Base-by-base conservation (phyloP, 2,797 vertebrate species). In the Pogoniulus pusillus region DNA sequence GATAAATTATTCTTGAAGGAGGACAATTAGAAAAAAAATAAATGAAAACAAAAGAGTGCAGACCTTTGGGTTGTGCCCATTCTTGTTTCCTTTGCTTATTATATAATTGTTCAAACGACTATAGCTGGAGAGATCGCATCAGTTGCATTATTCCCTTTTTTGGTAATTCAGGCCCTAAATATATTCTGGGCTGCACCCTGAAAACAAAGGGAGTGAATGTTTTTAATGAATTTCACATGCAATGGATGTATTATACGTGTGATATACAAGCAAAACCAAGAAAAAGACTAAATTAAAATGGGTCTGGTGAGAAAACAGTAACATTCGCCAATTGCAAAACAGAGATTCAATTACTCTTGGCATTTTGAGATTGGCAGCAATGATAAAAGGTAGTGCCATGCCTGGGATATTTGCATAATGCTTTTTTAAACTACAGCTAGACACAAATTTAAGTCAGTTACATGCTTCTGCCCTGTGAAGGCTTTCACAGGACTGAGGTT, bases 61-160 rank as follows among this genome's bases (percentile, higher is more conserved):
- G 95, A 96, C 93, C 90, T 96, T 93, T 89, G 92, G 91, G 82
- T 93, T 96, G 93, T 83, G 93, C 93, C 94, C 93, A 93, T 87
- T 94, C 91, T 96, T 93, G 95, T 94, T 96, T 96, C 91, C 95
- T 95, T 95, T 95, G 86, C 76, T 96, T 96, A 96, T 95, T 75
- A 91, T 90, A 93, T 90, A 93, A 95, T 66, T 94, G 93, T 87
- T 96, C 95, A 96, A 96, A 94, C 93, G 88, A 95, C 93, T 96
- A 96, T 70, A 95, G 95, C 88, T 93, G 94, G 86, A 95, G 94
- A 93, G 95, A 95, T 93, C 88, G 77, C 95, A 96, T 96, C 94
- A 96, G 93, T 88, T 96, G 94, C 83, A 94, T 94, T 94, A 95
- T 80, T 86, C 95, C 91, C 90, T 94, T 95, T 94, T 95, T 94